Conservation (phyloP, 2,888 invertebrate genomes). For the Baronia brevicornis region DNA sequence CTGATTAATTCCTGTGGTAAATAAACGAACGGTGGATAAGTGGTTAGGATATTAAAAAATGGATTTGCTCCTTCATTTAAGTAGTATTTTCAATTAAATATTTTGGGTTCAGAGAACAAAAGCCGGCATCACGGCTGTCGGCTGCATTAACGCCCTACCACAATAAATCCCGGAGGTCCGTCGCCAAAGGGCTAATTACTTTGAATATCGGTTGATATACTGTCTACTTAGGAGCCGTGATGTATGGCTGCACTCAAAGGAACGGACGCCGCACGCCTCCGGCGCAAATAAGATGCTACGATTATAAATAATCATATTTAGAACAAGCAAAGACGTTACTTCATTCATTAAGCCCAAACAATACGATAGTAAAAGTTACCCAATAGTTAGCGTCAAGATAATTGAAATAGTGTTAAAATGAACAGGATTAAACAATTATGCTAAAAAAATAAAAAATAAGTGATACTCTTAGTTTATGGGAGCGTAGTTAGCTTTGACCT, state of each 20-base stretch:
- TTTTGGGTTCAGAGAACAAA: slow-evolving; percentile 60
- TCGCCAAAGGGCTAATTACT: slow-evolving; percentile 74
- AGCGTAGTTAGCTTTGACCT: too few relatives aligned
- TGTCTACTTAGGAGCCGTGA: slow-evolving; percentile 72
- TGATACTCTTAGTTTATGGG: too few relatives aligned
- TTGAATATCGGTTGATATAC: slow-evolving; percentile 71
- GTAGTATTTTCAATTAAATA: slow-evolving; percentile 59
- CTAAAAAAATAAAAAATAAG: too few relatives aligned
- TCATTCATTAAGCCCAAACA: too few relatives aligned
- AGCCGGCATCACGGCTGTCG: slow-evolving; percentile 69
- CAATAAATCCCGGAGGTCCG: slow-evolving; percentile 71
- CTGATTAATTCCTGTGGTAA: too few relatives aligned
- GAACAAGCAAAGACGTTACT: slow-evolving; percentile 26
- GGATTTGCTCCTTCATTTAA: slow-evolving; percentile 1
- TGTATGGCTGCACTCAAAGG: slow-evolving; percentile 69
- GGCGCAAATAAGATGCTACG: slow-evolving; percentile 45
- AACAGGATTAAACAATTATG: too few relatives aligned
- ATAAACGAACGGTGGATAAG: too few relatives aligned
- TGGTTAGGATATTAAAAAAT: slow-evolving; percentile 6
- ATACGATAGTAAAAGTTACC: too few relatives aligned
- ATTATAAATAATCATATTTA: slow-evolving; percentile 70
- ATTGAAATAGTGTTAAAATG: too few relatives aligned
- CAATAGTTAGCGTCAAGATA: too few relatives aligned
- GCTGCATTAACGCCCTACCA: slow-evolving; percentile 67
- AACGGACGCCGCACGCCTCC: slow-evolving; percentile 59